A percentile compares a stretch with the other conserved stretches of the same genome.
phyloP scores from a whole-genome alignment of 2,888 invertebrate species.

The Epirrita christyi region DNA sequence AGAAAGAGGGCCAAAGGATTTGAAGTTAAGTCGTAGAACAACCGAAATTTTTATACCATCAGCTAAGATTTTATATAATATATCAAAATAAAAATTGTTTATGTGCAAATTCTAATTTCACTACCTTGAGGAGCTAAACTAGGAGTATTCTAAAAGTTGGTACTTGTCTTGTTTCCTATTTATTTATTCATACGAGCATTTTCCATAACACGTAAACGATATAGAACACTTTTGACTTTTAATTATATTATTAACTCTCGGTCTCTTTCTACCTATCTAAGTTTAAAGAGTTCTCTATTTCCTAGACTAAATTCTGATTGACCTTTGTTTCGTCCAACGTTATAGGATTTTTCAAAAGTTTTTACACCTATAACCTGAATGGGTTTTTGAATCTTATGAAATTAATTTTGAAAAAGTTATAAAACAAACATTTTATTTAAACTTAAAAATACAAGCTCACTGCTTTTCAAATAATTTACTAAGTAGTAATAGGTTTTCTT shows the following conservation, averaged over 20 bases:
- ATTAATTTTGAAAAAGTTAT: not conserved
- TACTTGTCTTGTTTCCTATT: not conserved
- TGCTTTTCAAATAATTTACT: not conserved
- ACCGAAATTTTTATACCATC: no score
- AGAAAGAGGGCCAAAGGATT: no score
- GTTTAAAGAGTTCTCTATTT: conserved; percentile 33
- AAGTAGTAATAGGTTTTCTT: not conserved
- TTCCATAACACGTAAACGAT: conserved; percentile 30
- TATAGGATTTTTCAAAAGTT: not conserved
- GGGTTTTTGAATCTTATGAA: not conserved
- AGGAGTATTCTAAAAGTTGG: not conserved
- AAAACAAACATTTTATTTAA: no score
- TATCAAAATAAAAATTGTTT: no score
- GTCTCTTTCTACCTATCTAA: conserved; percentile 47
- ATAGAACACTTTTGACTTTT: conserved; percentile 47
- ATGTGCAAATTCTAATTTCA: no score
- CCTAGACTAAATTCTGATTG: conserved; percentile 10
- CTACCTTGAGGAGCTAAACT: no score
- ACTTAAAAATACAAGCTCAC: conserved; percentile 3
- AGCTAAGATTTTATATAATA: no score
- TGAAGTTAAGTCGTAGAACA: no score
- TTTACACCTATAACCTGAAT: not conserved
- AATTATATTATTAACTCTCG: conserved; percentile 25
- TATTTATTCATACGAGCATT: conserved; percentile 19
- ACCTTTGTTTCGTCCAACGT: not conserved